Conservation (phyloP, 2,113 vertebrate species). For the Gnathonemus echidnorhynchus region DNA sequence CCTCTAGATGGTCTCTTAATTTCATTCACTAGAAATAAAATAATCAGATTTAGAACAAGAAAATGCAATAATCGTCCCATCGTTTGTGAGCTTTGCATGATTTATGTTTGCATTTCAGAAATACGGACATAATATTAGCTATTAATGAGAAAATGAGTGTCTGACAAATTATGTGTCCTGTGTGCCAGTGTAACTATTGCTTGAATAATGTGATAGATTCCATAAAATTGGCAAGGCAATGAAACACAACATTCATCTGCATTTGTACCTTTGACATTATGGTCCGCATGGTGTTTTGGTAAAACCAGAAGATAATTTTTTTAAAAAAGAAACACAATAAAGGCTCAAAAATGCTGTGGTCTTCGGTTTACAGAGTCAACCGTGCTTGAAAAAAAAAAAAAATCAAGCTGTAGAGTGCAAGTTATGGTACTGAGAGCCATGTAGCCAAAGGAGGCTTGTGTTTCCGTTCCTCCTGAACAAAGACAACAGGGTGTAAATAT, state of each 20-base stretch:
- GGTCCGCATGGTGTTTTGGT: neutral
- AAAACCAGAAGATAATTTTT: neutral
- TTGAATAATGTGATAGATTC: neutral
- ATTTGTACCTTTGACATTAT: neutral
- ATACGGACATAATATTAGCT: neutral
- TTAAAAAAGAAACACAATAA: neutral
- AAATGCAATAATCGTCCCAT: neutral
- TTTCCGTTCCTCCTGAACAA: neutral
- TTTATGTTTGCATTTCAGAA: neutral
- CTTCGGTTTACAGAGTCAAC: neutral
- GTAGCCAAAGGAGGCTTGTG: too few species aligned
- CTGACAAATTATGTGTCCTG: neutral
- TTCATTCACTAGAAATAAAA: neutral
- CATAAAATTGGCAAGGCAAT: neutral
- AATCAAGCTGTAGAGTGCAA: neutral
- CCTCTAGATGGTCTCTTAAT: neutral
- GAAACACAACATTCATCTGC: neutral
- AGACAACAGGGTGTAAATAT: neutral
- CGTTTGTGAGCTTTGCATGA: neutral
- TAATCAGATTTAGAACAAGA: neutral
- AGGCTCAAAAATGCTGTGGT: neutral
- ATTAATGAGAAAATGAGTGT: neutral
- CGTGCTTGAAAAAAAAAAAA: neutral
- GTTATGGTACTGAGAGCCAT: neutral
- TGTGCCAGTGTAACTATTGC: neutral